Conservation (phyloP, 2,888 invertebrate genomes). For the Hecatera dysodea region DNA sequence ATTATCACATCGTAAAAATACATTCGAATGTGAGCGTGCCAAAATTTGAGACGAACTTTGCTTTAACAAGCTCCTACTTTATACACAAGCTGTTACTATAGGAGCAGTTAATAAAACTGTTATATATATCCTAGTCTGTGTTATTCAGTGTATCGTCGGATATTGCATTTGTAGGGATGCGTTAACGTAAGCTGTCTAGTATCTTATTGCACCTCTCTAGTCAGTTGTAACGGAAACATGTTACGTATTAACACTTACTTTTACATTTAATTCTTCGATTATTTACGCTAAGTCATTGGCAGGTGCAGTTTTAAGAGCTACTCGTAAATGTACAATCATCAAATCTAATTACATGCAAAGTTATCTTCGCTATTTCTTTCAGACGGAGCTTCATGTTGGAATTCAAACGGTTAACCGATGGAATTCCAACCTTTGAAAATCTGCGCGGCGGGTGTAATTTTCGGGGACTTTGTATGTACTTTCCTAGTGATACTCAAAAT, state of each 20-base stretch:
- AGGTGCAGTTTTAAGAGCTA: not conserved
- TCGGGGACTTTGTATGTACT: not conserved
- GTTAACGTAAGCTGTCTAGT: constrained; percentile 59
- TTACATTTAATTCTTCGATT: constrained; percentile 33
- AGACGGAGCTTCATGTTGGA: constrained; percentile 5
- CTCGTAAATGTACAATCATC: not conserved
- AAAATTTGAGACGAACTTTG: constrained; percentile 12
- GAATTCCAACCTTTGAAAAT: constrained; percentile 14
- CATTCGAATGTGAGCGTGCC: constrained; percentile 14
- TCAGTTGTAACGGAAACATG: constrained; percentile 39
- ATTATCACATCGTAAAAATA: constrained; percentile 36
- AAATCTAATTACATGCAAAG: not conserved
- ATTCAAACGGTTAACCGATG: constrained; percentile 8
- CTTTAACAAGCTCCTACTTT: constrained; percentile 14
- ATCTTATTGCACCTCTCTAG: constrained; percentile 64
- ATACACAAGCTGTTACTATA: not conserved
- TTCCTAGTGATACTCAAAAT: not conserved
- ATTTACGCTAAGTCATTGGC: not conserved
- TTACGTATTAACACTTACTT: constrained; percentile 19
- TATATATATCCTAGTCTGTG: constrained; percentile 36
- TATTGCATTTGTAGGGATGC: constrained; percentile 74
- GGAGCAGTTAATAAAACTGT: constrained; percentile 16
- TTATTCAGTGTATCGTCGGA: constrained; percentile 45
- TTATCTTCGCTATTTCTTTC: not conserved
- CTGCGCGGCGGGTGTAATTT: constrained; percentile 8